These are phyloP conservation scores for Chromis chromis DNA, from an alignment of 2,797 vertebrate species.

Conservation along the genomic window DNA sequence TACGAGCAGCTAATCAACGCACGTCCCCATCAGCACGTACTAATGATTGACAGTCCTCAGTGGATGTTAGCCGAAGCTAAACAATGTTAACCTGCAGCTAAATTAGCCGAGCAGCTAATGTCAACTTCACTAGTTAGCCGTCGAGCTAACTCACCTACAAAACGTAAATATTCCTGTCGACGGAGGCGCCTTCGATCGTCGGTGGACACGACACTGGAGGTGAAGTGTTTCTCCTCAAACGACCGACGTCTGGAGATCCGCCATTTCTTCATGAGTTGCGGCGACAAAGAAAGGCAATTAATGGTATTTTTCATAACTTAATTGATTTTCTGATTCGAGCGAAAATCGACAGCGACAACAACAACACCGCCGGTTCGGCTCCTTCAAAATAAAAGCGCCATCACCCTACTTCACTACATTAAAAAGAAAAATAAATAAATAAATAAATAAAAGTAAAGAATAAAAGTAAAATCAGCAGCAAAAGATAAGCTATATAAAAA, in stretches of 20 bases:
- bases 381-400: constrained; percentile 62
- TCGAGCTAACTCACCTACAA: constrained; percentile 79
- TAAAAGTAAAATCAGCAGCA: too few species aligned
- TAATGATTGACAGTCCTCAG: constrained; percentile 38
- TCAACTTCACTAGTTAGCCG: constrained; percentile 68
- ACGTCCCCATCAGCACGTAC: background rate
- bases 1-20: background rate
- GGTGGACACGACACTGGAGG: constrained; percentile 33
- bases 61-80: constrained; percentile 11
- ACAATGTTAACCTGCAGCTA: constrained; percentile 42
- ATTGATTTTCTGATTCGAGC: constrained; percentile 86
- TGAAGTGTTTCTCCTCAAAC: constrained; percentile 36
- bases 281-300: constrained; percentile 90
- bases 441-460: background rate
- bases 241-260: constrained; percentile 75
- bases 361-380: background rate
- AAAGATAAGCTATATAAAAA: too few species aligned
- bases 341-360: constrained; percentile 41
- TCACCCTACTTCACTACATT: too few species aligned
- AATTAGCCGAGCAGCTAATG: constrained; percentile 69
- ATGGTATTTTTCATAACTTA: constrained; percentile 90
- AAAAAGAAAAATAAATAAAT: too few species aligned
- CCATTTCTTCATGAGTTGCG: constrained; percentile 84
- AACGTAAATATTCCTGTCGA: constrained; percentile 72
- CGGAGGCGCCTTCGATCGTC: constrained; percentile 28